Percentiles rank a stretch among this genome's conserved stretches.
These are phyloP conservation scores for Archilochus colubris DNA, from an alignment of 2,113 vertebrate species.

Conservation along the genomic window DNA sequence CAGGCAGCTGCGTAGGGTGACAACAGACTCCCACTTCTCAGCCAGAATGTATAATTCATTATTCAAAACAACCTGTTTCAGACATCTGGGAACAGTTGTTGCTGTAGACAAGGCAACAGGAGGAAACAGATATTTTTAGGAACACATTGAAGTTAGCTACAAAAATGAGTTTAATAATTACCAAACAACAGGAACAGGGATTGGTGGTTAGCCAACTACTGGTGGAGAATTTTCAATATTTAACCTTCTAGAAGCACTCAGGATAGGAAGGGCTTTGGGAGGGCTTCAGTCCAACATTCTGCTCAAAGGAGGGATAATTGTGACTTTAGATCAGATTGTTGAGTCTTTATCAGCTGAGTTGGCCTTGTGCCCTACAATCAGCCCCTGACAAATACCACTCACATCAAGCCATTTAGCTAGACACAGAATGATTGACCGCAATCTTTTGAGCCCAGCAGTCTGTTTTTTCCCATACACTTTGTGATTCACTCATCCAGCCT, in stretches of 20 bases:
- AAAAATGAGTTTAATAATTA: background rate
- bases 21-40: background rate
- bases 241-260: background rate
- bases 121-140: background rate
- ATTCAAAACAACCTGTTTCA: background rate
- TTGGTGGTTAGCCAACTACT: background rate
- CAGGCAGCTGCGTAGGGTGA: background rate
- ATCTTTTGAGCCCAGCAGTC: background rate
- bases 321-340: background rate
- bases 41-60: background rate
- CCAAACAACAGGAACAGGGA: background rate
- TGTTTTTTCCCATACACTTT: background rate
- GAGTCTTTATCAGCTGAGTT: background rate
- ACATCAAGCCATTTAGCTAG: fast-evolving
- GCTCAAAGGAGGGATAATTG: background rate
- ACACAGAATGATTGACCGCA: background rate
- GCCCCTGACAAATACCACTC: background rate
- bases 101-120: background rate
- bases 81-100: background rate
- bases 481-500: too few relatives aligned
- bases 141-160: background rate
- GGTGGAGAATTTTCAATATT: background rate
- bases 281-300: background rate
- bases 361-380: background rate
- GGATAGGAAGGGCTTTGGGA: background rate